Percentiles rank a stretch among this genome's conserved stretches.
Conservation (phyloP, 1,140 invertebrate genomes). For the Mylabris phalerata region DNA sequence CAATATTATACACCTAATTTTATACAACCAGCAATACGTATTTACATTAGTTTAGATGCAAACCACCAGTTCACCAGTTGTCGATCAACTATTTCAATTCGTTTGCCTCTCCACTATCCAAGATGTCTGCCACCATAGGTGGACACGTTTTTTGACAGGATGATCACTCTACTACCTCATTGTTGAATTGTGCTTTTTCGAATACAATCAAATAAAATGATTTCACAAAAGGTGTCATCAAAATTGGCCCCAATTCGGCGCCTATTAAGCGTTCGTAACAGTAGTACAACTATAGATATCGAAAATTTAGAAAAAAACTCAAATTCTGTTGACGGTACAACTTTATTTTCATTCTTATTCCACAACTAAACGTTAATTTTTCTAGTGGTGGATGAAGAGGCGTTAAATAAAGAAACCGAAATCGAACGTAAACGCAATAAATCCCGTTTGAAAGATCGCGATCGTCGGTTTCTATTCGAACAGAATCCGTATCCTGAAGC, state of each 20-base stretch:
- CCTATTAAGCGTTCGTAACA: background rate
- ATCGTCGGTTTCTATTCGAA: constrained; percentile 50
- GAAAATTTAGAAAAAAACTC: constrained; percentile 30
- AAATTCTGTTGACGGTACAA: constrained; percentile 12
- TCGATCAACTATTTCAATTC: no score
- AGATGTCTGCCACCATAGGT: no score
- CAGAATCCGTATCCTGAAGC: constrained; percentile 45
- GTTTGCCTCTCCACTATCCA: no score
- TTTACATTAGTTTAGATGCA: no score
- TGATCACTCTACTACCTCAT: no score
- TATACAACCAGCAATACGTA: no score
- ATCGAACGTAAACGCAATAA: constrained; percentile 50
- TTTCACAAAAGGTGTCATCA: background rate
- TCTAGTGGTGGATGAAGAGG: constrained; percentile 34
- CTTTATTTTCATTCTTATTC: background rate
- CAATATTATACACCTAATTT: no score
- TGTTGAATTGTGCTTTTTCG: background rate
- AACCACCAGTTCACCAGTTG: no score
- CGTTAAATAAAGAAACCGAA: constrained; percentile 34
- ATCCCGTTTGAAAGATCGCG: constrained; percentile 47
- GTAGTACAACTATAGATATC: constrained; percentile 21
- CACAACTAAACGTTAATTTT: background rate
- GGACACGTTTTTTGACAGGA: no score
- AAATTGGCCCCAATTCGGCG: background rate
- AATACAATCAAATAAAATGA: background rate